Evolutionary conservation across 2,113 vertebrate genomes (phyloP), one percentile per base, ranked within the genome.

Genomic region (Diglossa brunneiventris): DNA sequence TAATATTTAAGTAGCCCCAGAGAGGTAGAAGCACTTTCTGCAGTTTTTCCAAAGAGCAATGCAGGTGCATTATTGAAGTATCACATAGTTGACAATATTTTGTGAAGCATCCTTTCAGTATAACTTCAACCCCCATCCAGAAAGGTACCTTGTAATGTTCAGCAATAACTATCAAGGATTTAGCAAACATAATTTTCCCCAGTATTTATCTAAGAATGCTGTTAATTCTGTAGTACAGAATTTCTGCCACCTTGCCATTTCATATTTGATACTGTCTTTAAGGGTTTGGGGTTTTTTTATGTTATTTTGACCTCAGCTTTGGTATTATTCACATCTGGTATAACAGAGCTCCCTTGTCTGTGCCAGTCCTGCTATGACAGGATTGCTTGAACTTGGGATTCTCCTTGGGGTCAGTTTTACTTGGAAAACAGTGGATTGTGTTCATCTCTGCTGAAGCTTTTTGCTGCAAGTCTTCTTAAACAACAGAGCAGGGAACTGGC

Each of bases 391-490:
- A 39, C 26, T 85, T 87, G 41, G n/a, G 82, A 42, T 92, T 82
- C 87, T 95, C 67, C 58, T 91, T 37, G 53, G 41, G 63, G 18
- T 83, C 58, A 52, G 2, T 90, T 91, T 87, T 58, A 62, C 53
- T 87, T 86, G 75, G 79, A 86, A 86, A 93, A 90, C 37, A 80
- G 92, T 56, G 62, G 53, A 66, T 88, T 80, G 58, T 62, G 88
- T 93, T 94, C 74, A 30, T 83, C 67, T 80, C 49, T 58, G 44
- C 49, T 0, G 0, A 78, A 85, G n/a, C 70, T 88, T 67, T 82
- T 93, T 80, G 44, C 58, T 92, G 23, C 67, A 50, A 77, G 64
- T 44, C 80, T 67, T 97, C 90, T 83, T 55, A 35, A 95, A 73
- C 37, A 88, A 63, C 72, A 24, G 50, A 82, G 49, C 39, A 37